phyloP scores from a whole-genome alignment of 92 coral and sea anemone species.

The Desmophyllum pertusum region DNA sequence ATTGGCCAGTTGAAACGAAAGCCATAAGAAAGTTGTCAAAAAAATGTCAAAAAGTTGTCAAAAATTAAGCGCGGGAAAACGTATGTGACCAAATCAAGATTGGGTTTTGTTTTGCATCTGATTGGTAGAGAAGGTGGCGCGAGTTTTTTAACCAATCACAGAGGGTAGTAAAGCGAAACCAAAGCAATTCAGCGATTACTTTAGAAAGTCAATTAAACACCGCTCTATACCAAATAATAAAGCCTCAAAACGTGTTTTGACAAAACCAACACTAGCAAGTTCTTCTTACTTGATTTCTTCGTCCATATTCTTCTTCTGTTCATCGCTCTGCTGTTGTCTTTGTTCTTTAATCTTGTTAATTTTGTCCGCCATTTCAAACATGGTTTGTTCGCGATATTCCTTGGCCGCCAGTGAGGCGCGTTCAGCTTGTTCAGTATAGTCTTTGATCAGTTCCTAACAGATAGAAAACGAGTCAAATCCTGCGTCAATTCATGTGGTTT shows the following conservation, averaged over 20 bases:
- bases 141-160: too few species aligned
- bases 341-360: slow-evolving; percentile 86
- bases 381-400: slow-evolving; percentile 92
- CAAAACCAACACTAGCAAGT: background rate
- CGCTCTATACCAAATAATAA: background rate
- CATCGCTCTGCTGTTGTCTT: slow-evolving; percentile 86
- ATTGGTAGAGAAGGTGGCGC: too few species aligned
- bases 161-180: too few species aligned
- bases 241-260: background rate
- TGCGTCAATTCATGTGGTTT: too few species aligned
- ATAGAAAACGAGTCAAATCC: background rate
- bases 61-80: too few species aligned
- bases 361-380: slow-evolving; percentile 96
- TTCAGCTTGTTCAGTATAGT: slow-evolving; percentile 83
- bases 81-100: too few species aligned
- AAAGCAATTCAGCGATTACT: too few species aligned
- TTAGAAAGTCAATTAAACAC: too few species aligned
- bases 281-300: slow-evolving; percentile 84
- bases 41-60: too few species aligned
- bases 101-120: too few species aligned
- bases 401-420: slow-evolving; percentile 93
- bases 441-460: slow-evolving; percentile 78
- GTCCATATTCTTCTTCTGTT: slow-evolving; percentile 81
- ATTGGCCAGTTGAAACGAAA: too few species aligned
- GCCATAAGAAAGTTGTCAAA: too few species aligned